Evolutionary conservation across 2,797 vertebrate genomes (phyloP).

Genomic region (Hypotaenidia philippensis): DNA sequence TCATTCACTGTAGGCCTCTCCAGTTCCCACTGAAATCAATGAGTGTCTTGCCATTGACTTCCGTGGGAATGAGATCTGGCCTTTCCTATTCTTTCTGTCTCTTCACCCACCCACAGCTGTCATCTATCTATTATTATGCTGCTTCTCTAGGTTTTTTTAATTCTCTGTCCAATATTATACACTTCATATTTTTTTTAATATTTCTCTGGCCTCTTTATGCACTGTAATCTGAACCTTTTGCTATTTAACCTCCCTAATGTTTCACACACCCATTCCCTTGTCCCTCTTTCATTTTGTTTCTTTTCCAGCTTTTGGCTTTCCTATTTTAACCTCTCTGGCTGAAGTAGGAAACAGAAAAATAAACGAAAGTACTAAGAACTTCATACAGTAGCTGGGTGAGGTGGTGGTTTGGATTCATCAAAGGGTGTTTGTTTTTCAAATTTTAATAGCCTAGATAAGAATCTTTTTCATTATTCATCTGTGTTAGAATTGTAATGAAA

Average conservation of each 20-base stretch:
- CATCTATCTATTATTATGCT: conserved; percentile 45
- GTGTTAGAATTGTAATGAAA: conserved; percentile 54
- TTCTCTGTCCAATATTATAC: conserved; percentile 68
- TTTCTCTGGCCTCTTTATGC: conserved; percentile 40
- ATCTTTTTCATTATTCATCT: conserved; percentile 61
- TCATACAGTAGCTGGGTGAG: conserved; percentile 48
- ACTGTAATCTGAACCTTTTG: conserved; percentile 61
- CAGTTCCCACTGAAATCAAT: background rate
- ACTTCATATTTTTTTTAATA: conserved; percentile 44
- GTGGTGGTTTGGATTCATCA: conserved; percentile 51
- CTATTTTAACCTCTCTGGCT: conserved; percentile 48
- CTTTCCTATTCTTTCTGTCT: conserved; percentile 27
- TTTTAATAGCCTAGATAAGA: conserved; percentile 54
- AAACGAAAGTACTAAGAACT: conserved; percentile 17
- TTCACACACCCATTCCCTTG: conserved; percentile 67
- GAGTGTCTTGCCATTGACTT: conserved; percentile 25
- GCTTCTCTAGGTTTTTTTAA: conserved; percentile 39
- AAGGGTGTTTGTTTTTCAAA: conserved; percentile 22
- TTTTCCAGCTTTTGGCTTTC: conserved; percentile 31
- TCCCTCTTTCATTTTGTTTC: conserved; percentile 39
- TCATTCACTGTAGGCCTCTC: conserved; percentile 21
- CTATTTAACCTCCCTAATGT: conserved; percentile 36
- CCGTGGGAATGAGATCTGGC: background rate
- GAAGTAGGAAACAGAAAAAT: conserved; percentile 54
- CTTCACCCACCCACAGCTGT: conserved; percentile 70